Evolutionary conservation across 2,888 invertebrate species (phyloP).

Genomic region (Phrixothrix hirtus): DNA sequence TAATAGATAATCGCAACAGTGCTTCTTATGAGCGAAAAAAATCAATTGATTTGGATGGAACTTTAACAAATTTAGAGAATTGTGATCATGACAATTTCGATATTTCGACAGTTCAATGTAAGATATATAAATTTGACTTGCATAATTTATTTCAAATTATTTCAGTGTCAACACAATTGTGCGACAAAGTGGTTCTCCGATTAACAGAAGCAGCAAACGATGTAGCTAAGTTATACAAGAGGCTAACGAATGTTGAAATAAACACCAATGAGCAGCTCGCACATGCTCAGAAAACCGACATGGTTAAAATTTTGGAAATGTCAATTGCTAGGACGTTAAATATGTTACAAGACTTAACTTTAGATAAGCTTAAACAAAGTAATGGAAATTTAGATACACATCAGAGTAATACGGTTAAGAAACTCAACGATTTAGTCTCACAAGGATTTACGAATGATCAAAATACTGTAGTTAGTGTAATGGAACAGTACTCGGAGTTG

Average conservation of each 20-base stretch:
- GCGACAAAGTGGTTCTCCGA: conserved; percentile 64
- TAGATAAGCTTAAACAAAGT: conserved; percentile 50
- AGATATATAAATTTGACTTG: too few species aligned
- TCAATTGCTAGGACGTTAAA: conserved; percentile 64
- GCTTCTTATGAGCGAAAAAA: conserved; percentile 22
- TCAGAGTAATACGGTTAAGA: conserved; percentile 59
- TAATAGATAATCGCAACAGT: conserved; percentile 13
- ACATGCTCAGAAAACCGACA: conserved; percentile 53
- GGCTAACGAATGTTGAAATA: conserved; percentile 61
- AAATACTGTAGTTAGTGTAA: conserved; percentile 61
- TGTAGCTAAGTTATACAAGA: conserved; percentile 71
- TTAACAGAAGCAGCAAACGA: conserved; percentile 70
- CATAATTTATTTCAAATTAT: conserved; percentile 20
- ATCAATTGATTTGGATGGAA: conserved; percentile 26
- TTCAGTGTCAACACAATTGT: conserved; percentile 65
- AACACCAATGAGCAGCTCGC: conserved; percentile 33
- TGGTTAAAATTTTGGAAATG: conserved; percentile 61
- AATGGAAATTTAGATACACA: conserved; percentile 53
- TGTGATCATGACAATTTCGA: background rate
- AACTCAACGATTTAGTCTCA: conserved; percentile 55
- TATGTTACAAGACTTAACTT: conserved; percentile 59
- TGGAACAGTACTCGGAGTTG: conserved; percentile 67
- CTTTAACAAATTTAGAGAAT: conserved; percentile 19
- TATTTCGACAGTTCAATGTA: conserved; percentile 59
- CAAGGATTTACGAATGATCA: conserved; percentile 54